phyloP scores from a whole-genome alignment of 2,888 invertebrate species.

The Enoplolaimus lenunculus region DNA sequence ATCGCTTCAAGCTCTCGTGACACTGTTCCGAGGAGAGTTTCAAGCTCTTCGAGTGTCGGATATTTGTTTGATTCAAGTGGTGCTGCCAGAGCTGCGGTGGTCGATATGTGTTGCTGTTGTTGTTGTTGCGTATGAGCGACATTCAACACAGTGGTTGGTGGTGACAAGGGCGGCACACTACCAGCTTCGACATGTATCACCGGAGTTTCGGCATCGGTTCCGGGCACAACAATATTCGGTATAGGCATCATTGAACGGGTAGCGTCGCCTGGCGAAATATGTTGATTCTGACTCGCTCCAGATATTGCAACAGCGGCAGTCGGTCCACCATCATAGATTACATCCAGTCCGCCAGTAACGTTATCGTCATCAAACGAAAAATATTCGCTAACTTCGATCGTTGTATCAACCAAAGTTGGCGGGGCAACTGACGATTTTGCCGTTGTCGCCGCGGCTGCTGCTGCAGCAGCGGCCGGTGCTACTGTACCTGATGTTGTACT shows the following conservation, averaged over 20 bases:
- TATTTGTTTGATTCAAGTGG: too few relatives aligned
- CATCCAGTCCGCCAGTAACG: background rate
- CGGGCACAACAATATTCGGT: background rate
- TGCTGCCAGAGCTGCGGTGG: too few relatives aligned
- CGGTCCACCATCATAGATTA: too few relatives aligned
- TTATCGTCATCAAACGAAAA: background rate
- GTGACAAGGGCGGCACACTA: background rate
- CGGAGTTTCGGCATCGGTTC: background rate
- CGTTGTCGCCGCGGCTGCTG: too few relatives aligned
- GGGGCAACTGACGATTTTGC: too few relatives aligned
- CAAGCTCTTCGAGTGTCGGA: slow-evolving; percentile 26
- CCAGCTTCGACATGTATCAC: background rate
- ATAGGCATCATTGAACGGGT: background rate
- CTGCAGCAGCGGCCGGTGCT: background rate
- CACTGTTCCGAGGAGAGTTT: slow-evolving; percentile 25
- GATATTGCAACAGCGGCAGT: background rate
- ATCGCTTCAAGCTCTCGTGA: slow-evolving; percentile 26
- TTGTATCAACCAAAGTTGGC: background rate
- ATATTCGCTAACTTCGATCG: background rate
- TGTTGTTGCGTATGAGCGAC: background rate
- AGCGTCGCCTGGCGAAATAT: background rate
- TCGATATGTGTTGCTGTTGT: background rate
- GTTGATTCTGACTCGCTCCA: background rate
- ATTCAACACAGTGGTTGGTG: background rate
- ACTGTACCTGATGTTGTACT: background rate